Conservation (phyloP, 2,113 vertebrate species). For the Heterochromis multidens region DNA sequence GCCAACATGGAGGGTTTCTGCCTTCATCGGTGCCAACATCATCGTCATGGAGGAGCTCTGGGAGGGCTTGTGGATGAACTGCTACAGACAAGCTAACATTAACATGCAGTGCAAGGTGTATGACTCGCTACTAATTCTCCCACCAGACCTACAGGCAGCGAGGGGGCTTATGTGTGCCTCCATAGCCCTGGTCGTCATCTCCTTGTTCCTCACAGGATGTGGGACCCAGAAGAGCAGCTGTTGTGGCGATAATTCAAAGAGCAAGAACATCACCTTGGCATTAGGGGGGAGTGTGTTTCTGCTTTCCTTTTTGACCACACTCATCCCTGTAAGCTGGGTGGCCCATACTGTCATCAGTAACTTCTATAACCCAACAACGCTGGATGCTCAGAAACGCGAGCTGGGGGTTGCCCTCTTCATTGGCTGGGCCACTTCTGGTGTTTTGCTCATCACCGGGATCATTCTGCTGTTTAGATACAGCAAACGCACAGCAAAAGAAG, state of each 20-base stretch:
- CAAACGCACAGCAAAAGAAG: slow-evolving; percentile 41
- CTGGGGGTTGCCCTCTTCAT: slow-evolving; percentile 74
- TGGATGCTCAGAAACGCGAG: slow-evolving; percentile 69
- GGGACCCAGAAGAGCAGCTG: slow-evolving; percentile 67
- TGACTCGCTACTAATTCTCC: slow-evolving; percentile 81
- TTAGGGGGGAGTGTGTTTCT: slow-evolving; percentile 68
- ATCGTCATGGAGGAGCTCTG: slow-evolving; percentile 79
- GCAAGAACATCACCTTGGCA: slow-evolving; percentile 66
- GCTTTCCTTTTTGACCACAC: slow-evolving; percentile 60
- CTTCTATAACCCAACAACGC: slow-evolving; percentile 67
- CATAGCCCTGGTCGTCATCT: slow-evolving; percentile 68
- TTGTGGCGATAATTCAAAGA: slow-evolving; percentile 31
- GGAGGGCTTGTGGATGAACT: slow-evolving; percentile 94
- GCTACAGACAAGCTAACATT: slow-evolving; percentile 77
- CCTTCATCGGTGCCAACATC: slow-evolving; percentile 82
- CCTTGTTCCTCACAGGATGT: slow-evolving; percentile 53
- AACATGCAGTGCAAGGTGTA: slow-evolving; percentile 86
- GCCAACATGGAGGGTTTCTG: slow-evolving; percentile 91
- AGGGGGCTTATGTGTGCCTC: slow-evolving; percentile 84
- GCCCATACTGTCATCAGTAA: slow-evolving; percentile 66
- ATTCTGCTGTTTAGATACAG: slow-evolving; percentile 62
- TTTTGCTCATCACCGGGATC: slow-evolving; percentile 66
- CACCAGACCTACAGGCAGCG: slow-evolving; percentile 76
- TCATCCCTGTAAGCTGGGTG: slow-evolving; percentile 77
- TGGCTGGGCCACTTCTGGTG: slow-evolving; percentile 70